Base-by-base conservation (phyloP, 2,888 invertebrate species). In the Archips crataeganus region DNA sequence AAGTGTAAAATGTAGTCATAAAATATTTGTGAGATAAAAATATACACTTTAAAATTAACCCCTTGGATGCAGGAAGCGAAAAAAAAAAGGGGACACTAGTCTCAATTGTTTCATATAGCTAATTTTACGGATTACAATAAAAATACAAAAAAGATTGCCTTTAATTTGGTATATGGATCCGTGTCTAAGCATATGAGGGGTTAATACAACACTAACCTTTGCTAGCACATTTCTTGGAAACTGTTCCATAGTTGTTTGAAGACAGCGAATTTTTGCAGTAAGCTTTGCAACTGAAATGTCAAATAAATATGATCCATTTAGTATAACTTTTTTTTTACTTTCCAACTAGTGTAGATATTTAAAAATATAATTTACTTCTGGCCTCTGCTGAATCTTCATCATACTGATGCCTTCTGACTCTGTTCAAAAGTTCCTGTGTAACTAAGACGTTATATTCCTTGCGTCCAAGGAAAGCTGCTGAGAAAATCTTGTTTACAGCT, bases 381-480 rank as follows among this genome's bases (percentile, higher is more conserved):
- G 96, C 95, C 94, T 98, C 98, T 77, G 96, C 94, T 0, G 98
- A 97, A 13, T 91, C 91, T 36, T 86, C 89, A 87, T 98, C 98
- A 75, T 96, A 95, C 3, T 95, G 87, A 85, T 98, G 97, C 69
- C 97, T 92, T 80, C 95, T 95, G 0, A 98, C 97, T 79, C 95
- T 91, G 32, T 95, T 92, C 0, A 96, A 87, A 39, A 96, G 86
- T 63, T 95, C 94, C 47, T 95, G 83, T 32, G 92, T 91, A 59
- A 95, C 95, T 9, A 95, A 82, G 36, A 86, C 79, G 15, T 94
- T 92, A 9, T 94, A 94, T 82, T 95, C 93, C 78, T 93, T 95
- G 42, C 93, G 89, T 1, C 95, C 96, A 70, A 96, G 95, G 89
- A 96, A 97, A 75, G 95, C 95, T 34, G 98, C 90, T 49, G 96